Base-by-base conservation (phyloP, 2,888 invertebrate genomes). In the Archips crataeganus region DNA sequence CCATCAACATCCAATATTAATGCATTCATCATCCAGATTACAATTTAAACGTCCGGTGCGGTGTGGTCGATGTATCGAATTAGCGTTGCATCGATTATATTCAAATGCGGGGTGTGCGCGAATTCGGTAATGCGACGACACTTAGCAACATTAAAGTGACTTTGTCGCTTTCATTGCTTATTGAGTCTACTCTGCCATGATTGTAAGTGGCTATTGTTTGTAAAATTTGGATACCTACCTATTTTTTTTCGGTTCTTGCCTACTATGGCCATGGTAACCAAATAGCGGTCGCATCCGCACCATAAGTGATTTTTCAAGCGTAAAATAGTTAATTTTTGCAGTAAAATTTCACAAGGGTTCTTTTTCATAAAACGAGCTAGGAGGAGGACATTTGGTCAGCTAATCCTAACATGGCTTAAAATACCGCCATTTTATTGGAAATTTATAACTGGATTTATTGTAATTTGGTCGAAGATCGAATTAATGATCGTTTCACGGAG, bases 41-140 rank as follows among this genome's bases (percentile, higher is more conserved):
- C 72, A 72, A 68, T 65, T 70, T 65, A 80, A 78, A 83, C 91
- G 89, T 92, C 92, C 91, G 91, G 90, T 89, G 78, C 80, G 57
- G 68, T 45, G 45, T 57, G 68, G 49, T 57, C 68, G 63, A 68
- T 68, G 73, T 68, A 68, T 69, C 34, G 59, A 73, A 73, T 73
- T 69, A 73, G 54, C 39, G 73, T 49, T 49, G 73, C 67, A 72
- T 42, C 73, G 57, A 69, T 73, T 73, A 73, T 73, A 73, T 73
- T 73, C 73, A 73, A 73, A 73, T 73, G 73, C 39, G 68, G 10
- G n/a, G 72, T 73, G 63, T 68, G 73, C 59, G 73, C 63, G 49
- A 64, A 73, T 73, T 73, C 54, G 54, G 70, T 63, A 63, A 60
- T 67, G 59, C 45, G 62, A 57, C 57, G 71, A 34, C 65, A 64